These are phyloP conservation scores for Macrotrachela quadricornifera DNA, from an alignment of 1,140 invertebrate genomes.

Conservation along the genomic window DNA sequence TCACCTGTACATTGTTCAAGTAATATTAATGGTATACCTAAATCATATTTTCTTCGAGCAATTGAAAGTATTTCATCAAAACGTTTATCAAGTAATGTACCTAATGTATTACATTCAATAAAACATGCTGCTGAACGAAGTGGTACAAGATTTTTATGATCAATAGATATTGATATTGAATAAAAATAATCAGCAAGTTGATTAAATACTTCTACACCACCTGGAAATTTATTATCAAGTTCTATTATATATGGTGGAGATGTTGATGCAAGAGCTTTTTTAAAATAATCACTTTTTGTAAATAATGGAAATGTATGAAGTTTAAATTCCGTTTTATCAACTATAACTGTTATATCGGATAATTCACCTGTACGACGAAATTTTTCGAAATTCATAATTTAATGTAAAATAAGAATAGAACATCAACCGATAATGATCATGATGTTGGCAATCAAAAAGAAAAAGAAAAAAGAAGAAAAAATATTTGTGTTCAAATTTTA, in stretches of 20 bases:
- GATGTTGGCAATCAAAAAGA: too few species aligned
- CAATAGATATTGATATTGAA: slow-evolving; percentile 2
- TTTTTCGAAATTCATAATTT: slow-evolving; percentile 7
- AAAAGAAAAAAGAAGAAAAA: too few species aligned
- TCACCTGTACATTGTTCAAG: too few species aligned
- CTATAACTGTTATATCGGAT: slow-evolving; percentile 8
- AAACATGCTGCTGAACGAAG: too few species aligned
- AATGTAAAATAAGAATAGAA: too few species aligned
- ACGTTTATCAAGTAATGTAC: too few species aligned
- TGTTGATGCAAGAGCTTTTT: background rate
- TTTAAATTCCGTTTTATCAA: slow-evolving; percentile 8
- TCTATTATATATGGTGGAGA: background rate
- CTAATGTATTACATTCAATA: too few species aligned
- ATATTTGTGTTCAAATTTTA: too few species aligned
- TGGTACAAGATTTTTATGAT: background rate
- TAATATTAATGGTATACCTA: too few species aligned
- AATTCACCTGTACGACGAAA: slow-evolving; percentile 7
- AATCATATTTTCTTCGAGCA: too few species aligned
- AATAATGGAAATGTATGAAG: slow-evolving; percentile 10
- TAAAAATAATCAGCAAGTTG: slow-evolving; percentile 9
- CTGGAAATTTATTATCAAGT: slow-evolving; percentile 7
- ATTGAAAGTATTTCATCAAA: too few species aligned
- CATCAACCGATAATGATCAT: too few species aligned
- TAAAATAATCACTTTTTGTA: slow-evolving; percentile 8
- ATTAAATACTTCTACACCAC: slow-evolving; percentile 5